Evolutionary conservation across 2,888 invertebrate genomes (phyloP), one percentile per base, ranked within the genome.

Genomic region (Plutella xylostella): DNA sequence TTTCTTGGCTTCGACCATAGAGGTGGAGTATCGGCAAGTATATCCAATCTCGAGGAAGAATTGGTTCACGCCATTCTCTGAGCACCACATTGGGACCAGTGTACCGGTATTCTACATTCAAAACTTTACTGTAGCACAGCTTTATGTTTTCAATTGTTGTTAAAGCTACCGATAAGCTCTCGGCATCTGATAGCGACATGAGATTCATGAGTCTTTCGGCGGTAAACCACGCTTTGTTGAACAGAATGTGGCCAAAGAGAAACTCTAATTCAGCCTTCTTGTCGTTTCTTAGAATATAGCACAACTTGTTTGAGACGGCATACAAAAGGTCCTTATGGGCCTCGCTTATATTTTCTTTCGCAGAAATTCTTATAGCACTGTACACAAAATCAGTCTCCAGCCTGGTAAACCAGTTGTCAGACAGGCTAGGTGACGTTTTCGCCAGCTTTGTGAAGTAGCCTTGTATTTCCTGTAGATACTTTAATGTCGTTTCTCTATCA

Each of bases 21-120:
- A 88, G 61, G 45, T 86, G 71, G 4, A 91, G 71, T 45, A 93
- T 85, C 21, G 92, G 90, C 57, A 90, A 73, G 69, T 91, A 94
- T 11, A 92, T 88, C 94, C 94, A 94, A 61, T 94, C 93, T 42
- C 87, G 84, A 0, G 93, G 92, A 52, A 93, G 78, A 12, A 92
- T 87, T 11, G 90, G 88, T 41, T 88, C 86, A 51, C 82, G 77
- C 82, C 88, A 88, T 54, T 74, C 76, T 30, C 68, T 71, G 17
- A 86, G 60, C 1, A 78, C 63, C 18, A 88, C 57, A 42, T 78
- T 84, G 5, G 77, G 63, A 2, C 63, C 66, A 20, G 61, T 63
- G 21, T 68, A 61, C 38, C 58, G 55, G 42, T 64, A 63, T 56
- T 66, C 80, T 52, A 62, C 58, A 54, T 65, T 82, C 37, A 77